These are phyloP conservation scores for Aplysina aerophoba DNA, from an alignment of 37 sponge, comb jelly and placozoan species.

Conservation along the genomic window DNA sequence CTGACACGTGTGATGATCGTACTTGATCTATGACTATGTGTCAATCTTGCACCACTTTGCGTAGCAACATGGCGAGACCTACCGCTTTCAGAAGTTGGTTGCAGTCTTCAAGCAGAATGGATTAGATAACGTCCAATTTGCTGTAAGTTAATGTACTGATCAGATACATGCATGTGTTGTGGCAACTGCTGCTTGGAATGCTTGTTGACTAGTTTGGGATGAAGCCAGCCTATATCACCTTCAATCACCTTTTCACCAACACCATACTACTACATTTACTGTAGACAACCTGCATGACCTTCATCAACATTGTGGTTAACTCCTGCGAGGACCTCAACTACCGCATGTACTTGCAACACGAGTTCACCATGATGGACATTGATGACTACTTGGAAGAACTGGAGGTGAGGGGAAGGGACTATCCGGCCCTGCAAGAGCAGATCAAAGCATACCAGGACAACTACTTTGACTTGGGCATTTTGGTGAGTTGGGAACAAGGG, in stretches of 20 bases:
- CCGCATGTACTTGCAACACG: constrained; percentile 80
- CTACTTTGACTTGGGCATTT: constrained; percentile 55
- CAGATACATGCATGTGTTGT: no score
- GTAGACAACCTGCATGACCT: constrained; percentile 75
- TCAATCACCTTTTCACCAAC: no score
- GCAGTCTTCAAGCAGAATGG: constrained; percentile 48
- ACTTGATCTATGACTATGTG: no score
- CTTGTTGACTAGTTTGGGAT: no score
- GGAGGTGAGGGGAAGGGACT: constrained; percentile 20
- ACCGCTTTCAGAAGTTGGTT: constrained; percentile 65
- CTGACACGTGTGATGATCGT: no score
- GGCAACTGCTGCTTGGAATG: no score
- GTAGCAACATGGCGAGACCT: constrained; percentile 13
- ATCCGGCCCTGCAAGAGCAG: constrained; percentile 46
- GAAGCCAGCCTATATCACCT: no score
- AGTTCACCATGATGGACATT: constrained; percentile 77
- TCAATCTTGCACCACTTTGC: no score
- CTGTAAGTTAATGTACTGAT: constrained; percentile 6
- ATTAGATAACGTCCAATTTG: constrained; percentile 42
- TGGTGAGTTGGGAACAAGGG: constrained; percentile 18
- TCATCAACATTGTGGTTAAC: constrained; percentile 81
- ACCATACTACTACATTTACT: no score
- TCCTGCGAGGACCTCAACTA: constrained; percentile 80
- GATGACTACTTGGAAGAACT: constrained; percentile 72
- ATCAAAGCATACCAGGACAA: constrained; percentile 76